Evolutionary conservation across 2,113 vertebrate genomes (phyloP), one percentile per base, ranked within the genome.

Genomic region (Gavialis gangeticus): DNA sequence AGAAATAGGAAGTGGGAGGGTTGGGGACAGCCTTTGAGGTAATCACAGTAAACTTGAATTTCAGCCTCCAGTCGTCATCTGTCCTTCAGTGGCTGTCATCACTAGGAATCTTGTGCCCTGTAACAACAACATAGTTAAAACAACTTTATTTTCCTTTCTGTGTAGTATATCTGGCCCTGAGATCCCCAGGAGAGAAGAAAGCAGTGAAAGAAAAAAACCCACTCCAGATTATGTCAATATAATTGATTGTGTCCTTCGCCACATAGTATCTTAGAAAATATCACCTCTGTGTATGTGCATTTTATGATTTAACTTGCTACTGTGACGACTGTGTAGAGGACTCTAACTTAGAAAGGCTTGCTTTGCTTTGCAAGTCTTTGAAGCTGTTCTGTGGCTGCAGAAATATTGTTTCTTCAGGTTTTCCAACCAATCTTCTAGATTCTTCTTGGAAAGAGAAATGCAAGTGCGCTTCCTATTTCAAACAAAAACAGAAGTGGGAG

Each of bases 351-450:
- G n/a, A 58, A 34, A 64, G 56, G 17, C 66, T 69, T 69, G 67
- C 10, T 71, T 71, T 71, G 46, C 46, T 34, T 71, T n/a, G 30
- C 37, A 71, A 71, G 30, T 37, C 19, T 64, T 71, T 34, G 67
- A 71, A 1, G 22, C 4, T 55, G 1, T 15, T 88, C 69, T 10
- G 0, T 0, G 46, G 1, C 4, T 75, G 64, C 22, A 37, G 46
- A 27, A 17, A 59, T 2, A 76, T 54, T 79, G 22, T 37, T 28
- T 24, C 17, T 21, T 25, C 10, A 91, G 19, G 19, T 22, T 71
- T 21, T 34, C 21, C 18, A 71, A 71, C 34, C 37, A 37, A 4
- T 24, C 1, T 56, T 79, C 27, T 37, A 28, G 58, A 57, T 59
- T 7, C 46, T 6, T 56, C 79, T 59, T 75, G 55, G 10, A 83